Conservation (phyloP, 2,888 invertebrate genomes). For the Drosophila conformis region DNA sequence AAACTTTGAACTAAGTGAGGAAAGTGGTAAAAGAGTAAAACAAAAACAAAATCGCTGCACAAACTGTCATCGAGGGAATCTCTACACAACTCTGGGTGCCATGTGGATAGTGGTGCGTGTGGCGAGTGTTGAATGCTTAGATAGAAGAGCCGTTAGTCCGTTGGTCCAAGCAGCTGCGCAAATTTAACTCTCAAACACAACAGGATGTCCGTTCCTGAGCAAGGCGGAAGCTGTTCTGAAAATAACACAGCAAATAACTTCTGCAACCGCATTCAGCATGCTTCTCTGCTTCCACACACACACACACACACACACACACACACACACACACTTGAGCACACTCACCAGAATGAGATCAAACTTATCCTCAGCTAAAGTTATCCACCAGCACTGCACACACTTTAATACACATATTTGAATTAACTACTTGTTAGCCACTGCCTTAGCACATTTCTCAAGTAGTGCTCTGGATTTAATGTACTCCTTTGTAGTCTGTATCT, state of each 20-base stretch:
- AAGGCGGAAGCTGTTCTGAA: constrained; percentile 78
- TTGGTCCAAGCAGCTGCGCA: constrained; percentile 59
- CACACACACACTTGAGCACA: constrained; percentile 18
- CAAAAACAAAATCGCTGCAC: constrained; percentile 17
- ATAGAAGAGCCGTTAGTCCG: constrained; percentile 34
- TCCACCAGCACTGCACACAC: neutral
- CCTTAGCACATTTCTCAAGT: constrained; percentile 4
- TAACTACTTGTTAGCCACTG: constrained; percentile 3
- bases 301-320: constrained; percentile 11
- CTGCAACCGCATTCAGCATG: constrained; percentile 75
- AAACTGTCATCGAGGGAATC: constrained; percentile 26
- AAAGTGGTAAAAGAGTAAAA: constrained; percentile 2
- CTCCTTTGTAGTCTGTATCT: neutral
- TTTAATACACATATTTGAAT: constrained; percentile 9
- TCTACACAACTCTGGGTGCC: constrained; percentile 9
- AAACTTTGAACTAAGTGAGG: constrained; percentile 25
- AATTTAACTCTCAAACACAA: constrained; percentile 77
- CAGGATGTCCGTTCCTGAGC: constrained; percentile 72
- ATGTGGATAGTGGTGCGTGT: neutral
- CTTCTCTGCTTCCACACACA: constrained; percentile 33
- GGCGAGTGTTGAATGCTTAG: neutral
- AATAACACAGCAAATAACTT: constrained; percentile 82
- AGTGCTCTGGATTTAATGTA: neutral
- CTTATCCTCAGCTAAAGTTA: constrained; percentile 27
- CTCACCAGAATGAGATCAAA: constrained; percentile 22